Conservation (phyloP, 1,140 invertebrate species). For the Calliphora vicina region DNA sequence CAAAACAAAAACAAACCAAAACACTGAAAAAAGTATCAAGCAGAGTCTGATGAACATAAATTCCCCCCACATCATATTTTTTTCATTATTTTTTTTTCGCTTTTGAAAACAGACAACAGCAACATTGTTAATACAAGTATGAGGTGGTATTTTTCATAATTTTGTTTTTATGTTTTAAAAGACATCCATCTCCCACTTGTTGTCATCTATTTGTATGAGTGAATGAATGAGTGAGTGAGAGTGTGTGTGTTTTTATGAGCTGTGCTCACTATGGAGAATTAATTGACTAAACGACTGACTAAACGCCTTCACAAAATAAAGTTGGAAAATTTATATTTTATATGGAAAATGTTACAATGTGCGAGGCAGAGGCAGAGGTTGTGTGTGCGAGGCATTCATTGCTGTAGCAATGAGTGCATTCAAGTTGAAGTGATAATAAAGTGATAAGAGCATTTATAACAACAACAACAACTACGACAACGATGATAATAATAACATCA, state of each 20-base stretch:
- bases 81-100: neutral
- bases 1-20: neutral
- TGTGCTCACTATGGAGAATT: slow-evolving; percentile 4
- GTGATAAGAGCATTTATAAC: slow-evolving; percentile 9
- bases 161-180: neutral
- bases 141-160: slow-evolving; percentile 8
- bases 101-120: too few relatives aligned
- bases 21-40: neutral
- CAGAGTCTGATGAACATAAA: neutral
- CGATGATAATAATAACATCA: too few relatives aligned
- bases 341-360: neutral
- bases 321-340: neutral
- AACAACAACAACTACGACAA: too few relatives aligned
- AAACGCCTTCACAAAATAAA: slow-evolving; percentile 14
- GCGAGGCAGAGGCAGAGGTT: neutral
- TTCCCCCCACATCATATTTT: slow-evolving; percentile 1
- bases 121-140: neutral
- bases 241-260: neutral
- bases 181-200: slow-evolving; percentile 28
- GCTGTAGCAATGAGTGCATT: neutral
- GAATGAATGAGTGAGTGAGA: neutral
- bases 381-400: neutral
- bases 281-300: slow-evolving; percentile 32
- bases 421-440: slow-evolving; percentile 21
- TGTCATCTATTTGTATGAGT: neutral